Evolutionary conservation across 2,797 vertebrate species (phyloP), one percentile per base, ranked within the genome.

Genomic region (Crenuchus spilurus): DNA sequence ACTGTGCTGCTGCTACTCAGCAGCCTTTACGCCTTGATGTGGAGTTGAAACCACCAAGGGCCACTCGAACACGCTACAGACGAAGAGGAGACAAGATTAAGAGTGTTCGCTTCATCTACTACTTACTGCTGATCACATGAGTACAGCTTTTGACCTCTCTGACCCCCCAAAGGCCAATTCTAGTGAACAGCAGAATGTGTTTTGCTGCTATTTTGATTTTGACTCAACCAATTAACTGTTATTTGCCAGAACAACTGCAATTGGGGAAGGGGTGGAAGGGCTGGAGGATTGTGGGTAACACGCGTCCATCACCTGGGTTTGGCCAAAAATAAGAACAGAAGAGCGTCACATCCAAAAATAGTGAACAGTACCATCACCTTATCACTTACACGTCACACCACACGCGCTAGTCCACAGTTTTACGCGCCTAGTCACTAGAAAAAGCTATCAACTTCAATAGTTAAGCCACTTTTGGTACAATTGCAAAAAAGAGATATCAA

Each of bases 381-480:
- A 85, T 91, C 89, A 95, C 90, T 88, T 89, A 91, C 93, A 92
- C 91, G 85, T 90, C 87, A 93, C 90, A 85, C 84, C 88, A 88
- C 88, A 88, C 92, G 88, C 87, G 84, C 90, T 90, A 91, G 85
- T 90, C 90, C 92, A 93, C 90, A 85, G 88, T 87, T 88, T 83
- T 74, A 92, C 81, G 90, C 91, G 88, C 93, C 91, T 92, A 93
- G 92, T 92, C 92, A 95, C 93, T 84, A 93, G 88, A 94, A 93
- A 78, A 92, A 92, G 91, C 93, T 92, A 92, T 94, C 82, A 81
- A 88, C 78, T 89, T 94, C 90, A 91, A 95, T 95, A 95, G 93
- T 95, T 98, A 98, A 98, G 97, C 96, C 96, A 98, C 97, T 98
- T 97, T 96, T 93, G 96, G 96, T 97, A 97, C 97, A 95, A 92